Base-by-base conservation (phyloP, 1,140 invertebrate species). In the Scaptomyza montana region DNA sequence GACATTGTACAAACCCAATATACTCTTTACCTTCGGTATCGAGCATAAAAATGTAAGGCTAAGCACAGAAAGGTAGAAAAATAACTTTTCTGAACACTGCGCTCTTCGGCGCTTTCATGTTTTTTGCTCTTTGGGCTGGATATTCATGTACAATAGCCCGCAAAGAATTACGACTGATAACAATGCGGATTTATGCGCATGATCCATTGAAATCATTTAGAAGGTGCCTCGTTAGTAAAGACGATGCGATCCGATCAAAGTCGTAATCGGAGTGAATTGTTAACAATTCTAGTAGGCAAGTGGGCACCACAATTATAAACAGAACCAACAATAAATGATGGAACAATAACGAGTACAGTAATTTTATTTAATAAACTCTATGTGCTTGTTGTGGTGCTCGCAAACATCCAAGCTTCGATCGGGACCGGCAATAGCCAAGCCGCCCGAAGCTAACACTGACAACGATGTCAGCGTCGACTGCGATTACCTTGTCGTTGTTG, bases 331-430 rank as follows among this genome's bases (percentile, higher is more conserved):
- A 65, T 45, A 79, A 59, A 36, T 63, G 55, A 13, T 72, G 43
- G 46, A 67, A 47, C 43, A 65, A 66, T 5, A 33, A 50, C 59
- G 25, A 63, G 57, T 25, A 45, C 50, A 71, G 64, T 77, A 89
- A 89, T 89, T 79, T 69, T 87, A 80, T 87, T 89, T 84, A 87
- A 82, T 89, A 87, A 86, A 87, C 70, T 86, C 85, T 69, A 60
- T 81, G 46, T 77, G 69, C 72, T 66, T 56, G 70, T 25, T 61
- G 61, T 57, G 39, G 36, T 46, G 28, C 53, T 60, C 60, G 47
- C 63, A 71, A 61, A 72, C 54, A 75, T 74, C 64, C 76, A 70
- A 78, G 49, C 79, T 21, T 28, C 64, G 73, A 78, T 78, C 73
- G 76, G 30, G 70, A 53, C 67, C 65, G 50, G 41, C 59, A 43